Conservation (phyloP, 2,888 invertebrate genomes). For the Epinotia nisella region DNA sequence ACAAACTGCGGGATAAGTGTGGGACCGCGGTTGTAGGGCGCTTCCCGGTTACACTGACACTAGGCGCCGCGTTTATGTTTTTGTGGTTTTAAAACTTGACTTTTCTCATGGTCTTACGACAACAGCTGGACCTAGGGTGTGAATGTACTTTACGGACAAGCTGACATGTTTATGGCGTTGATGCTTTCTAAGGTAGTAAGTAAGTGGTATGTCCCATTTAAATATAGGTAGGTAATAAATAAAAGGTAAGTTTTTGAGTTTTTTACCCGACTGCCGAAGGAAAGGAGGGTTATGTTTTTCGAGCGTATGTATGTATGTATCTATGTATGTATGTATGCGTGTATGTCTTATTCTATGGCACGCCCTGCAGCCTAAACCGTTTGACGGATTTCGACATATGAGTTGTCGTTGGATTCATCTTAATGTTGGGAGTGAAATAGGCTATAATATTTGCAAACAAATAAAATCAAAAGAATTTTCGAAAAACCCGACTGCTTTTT, state of each 20-base stretch:
- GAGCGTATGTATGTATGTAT: no score
- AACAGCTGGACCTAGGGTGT: neutral
- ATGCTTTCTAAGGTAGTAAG: neutral
- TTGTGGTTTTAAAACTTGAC: conserved; percentile 59
- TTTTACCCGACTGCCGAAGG: no score
- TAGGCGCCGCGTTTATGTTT: conserved; percentile 28
- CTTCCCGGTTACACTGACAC: conserved; percentile 60
- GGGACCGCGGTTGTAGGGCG: conserved; percentile 70
- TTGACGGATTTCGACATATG: no score
- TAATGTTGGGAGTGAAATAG: no score
- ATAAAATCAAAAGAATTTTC: no score
- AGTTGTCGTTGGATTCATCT: no score
- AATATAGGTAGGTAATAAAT: neutral
- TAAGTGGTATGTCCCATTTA: neutral
- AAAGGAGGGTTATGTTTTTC: no score
- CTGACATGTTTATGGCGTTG: neutral
- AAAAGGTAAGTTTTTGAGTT: neutral
- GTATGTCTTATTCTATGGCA: no score
- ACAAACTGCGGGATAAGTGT: conserved; percentile 59
- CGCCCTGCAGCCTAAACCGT: no score
- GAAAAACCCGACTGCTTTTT: no score
- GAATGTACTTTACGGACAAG: neutral
- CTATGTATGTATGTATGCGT: no score
- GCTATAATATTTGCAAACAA: no score
- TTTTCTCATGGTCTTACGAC: conserved; percentile 35